Evolutionary conservation across 2,888 invertebrate species (phyloP).

Genomic region (Ethmia dodecea): DNA sequence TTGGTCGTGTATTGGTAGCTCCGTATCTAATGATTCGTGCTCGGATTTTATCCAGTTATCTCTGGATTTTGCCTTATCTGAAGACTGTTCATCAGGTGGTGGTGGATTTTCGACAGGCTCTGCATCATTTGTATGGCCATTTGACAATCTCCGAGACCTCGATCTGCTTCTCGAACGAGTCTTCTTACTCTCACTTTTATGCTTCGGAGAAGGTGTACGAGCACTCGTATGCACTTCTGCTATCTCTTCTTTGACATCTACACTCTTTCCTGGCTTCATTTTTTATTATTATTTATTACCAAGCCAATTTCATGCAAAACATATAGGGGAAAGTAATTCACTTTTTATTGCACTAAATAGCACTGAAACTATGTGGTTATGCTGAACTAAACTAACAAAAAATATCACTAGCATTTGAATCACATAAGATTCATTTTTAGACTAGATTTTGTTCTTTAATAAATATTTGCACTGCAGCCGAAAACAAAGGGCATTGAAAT

Average conservation of each 20-base stretch:
- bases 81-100: constrained; percentile 28
- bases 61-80: constrained; percentile 43
- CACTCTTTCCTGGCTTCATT: constrained; percentile 65
- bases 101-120: constrained; percentile 26
- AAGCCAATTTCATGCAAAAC: constrained; percentile 27
- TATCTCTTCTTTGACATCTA: constrained; percentile 57
- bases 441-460: constrained; percentile 16
- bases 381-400: constrained; percentile 2
- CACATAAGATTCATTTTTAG: constrained; percentile 14
- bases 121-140: constrained; percentile 42
- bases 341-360: not conserved
- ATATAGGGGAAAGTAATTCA: constrained; percentile 1
- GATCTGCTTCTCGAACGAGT: constrained; percentile 51
- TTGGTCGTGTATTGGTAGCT: constrained; percentile 77
- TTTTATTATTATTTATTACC: constrained; percentile 17
- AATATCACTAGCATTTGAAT: not conserved
- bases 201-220: constrained; percentile 63
- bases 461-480: constrained; percentile 16
- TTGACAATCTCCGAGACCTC: constrained; percentile 57
- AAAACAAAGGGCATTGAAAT: constrained; percentile 35
- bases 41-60: constrained; percentile 71
- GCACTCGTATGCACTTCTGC: constrained; percentile 62
- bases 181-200: constrained; percentile 30
- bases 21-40: constrained; percentile 75
- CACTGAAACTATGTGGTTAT: constrained; percentile 6